A percentile compares a stretch with the other conserved stretches of the same genome.
These are phyloP conservation scores for Blastobasis adustella DNA, from an alignment of 2,888 invertebrate species.

Conservation along the genomic window DNA sequence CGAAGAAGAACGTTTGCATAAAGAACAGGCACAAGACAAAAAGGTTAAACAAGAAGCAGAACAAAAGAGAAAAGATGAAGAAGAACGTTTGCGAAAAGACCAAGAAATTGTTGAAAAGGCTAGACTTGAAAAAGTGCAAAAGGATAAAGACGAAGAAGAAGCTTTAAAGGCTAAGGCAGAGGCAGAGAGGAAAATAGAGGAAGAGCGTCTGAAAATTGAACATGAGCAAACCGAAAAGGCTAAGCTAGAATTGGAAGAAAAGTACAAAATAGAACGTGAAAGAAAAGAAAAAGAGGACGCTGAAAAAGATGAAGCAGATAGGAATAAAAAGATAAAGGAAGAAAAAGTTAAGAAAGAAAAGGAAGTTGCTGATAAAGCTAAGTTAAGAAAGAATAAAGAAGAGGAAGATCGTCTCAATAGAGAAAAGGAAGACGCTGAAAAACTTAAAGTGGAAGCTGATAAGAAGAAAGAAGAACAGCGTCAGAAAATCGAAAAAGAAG, in stretches of 20 bases:
- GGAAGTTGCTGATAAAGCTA: constrained; percentile 1
- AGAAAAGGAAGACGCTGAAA: constrained; percentile 11
- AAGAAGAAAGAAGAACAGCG: constrained; percentile 6
- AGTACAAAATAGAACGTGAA: constrained; percentile 8
- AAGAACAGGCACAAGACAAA: not conserved
- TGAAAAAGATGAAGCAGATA: constrained; percentile 11
- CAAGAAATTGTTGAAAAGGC: too few species aligned
- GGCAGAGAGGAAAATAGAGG: constrained; percentile 4
- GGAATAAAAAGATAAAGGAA: constrained; percentile 6
- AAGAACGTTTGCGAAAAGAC: too few species aligned
- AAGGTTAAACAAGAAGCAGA: constrained; percentile 5
- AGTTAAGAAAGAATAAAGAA: constrained; percentile 7
- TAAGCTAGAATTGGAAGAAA: constrained; percentile 8
- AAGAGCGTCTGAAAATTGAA: constrained; percentile 10
- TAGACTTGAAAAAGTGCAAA: too few species aligned
- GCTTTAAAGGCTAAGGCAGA: constrained; percentile 10
- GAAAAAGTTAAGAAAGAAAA: constrained; percentile 8
- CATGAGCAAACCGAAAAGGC: constrained; percentile 6
- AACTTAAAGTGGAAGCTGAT: constrained; percentile 4
- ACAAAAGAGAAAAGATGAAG: not conserved
- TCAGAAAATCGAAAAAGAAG: constrained; percentile 5
- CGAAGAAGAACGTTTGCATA: constrained; percentile 9
- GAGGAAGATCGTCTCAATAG: constrained; percentile 10
- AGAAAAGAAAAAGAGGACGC: constrained; percentile 6
- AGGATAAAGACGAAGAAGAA: not conserved